A percentile compares a stretch with the other conserved stretches of the same genome.
These are phyloP conservation scores for Oligia fasciuncula DNA, from an alignment of 2,888 invertebrate genomes.

Conservation along the genomic window DNA sequence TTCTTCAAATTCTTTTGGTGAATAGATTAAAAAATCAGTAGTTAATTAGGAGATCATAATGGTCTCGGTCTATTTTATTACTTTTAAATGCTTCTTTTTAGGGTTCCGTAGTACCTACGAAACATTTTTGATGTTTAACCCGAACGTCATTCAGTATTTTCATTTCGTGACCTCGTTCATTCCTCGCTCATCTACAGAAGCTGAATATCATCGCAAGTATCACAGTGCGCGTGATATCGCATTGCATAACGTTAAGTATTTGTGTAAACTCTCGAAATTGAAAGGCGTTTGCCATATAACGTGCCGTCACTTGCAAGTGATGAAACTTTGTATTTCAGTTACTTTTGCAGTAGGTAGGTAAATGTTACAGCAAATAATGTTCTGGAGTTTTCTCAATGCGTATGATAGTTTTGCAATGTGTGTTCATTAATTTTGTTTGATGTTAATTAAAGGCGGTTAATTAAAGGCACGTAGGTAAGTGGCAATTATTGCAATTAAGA, in stretches of 20 bases:
- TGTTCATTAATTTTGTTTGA: constrained; percentile 4
- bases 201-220: constrained; percentile 36
- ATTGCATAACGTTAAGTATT: constrained; percentile 48
- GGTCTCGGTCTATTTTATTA: too few relatives aligned
- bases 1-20: neutral
- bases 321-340: constrained; percentile 52
- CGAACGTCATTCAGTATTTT: too few relatives aligned
- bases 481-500: neutral
- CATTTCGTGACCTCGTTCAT: constrained; percentile 13
- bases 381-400: constrained; percentile 26
- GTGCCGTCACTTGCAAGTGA: constrained; percentile 33
- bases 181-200: constrained; percentile 26
- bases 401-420: constrained; percentile 19
- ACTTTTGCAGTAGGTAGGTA: constrained; percentile 16
- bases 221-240: constrained; percentile 7
- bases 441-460: constrained; percentile 16
- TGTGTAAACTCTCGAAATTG: constrained; percentile 54
- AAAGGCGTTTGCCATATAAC: constrained; percentile 52
- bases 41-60: neutral
- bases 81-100: too few relatives aligned
- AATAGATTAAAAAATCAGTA: neutral
- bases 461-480: neutral
- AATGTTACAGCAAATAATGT: constrained; percentile 13
- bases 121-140: too few relatives aligned
- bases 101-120: too few relatives aligned